Evolutionary conservation across 1,140 invertebrate species (phyloP), one percentile per base, ranked within the genome.

Genomic region (Galleria mellonella): DNA sequence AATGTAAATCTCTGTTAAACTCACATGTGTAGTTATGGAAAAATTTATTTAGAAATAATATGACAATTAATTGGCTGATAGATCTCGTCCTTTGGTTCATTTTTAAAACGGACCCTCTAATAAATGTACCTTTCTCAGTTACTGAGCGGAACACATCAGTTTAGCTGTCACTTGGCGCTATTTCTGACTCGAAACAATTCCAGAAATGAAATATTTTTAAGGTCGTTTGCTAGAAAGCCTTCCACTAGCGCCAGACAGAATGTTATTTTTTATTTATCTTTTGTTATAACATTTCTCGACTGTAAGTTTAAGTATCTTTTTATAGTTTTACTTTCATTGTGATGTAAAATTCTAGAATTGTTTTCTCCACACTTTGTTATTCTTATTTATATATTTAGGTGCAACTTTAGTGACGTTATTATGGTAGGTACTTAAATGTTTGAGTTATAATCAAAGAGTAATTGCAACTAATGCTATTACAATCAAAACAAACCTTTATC

Each of bases 171-270:
- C 75, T 79, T 74, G 70, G 60, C 55, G 68, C 55, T 62, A 66
- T 72, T 66, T 59, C 73, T 59, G 64, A 64, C 63, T 72, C 51
- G 70, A 72, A 74, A 74, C 78, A 72, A 78, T 79, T 74, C 63
- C 58, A 61, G 65, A 77, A 76, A 72, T 79, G 73, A 74, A 76
- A 79, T 75, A 76, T 79, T 79, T 82, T 79, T 75, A 71, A 69
- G 62, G 57, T 67, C 67, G 76, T 82, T 74, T 67, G 59, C 62
- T 68, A 68, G 66, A 77, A 71, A 72, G 69, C 62, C 62, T 69
- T 74, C 52, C 38, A 47, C 46, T 47, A 39, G 41, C 42, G 47
- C 38, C 46, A 61, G 59, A 58, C 53, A 47, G 15, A 56, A 53
- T 39, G 51, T 60, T 51, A 65, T 70, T 60, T 56, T 72, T 73